These are phyloP conservation scores for Hermaeophaga mercurialis DNA, from an alignment of 2,888 invertebrate genomes.

Conservation along the genomic window DNA sequence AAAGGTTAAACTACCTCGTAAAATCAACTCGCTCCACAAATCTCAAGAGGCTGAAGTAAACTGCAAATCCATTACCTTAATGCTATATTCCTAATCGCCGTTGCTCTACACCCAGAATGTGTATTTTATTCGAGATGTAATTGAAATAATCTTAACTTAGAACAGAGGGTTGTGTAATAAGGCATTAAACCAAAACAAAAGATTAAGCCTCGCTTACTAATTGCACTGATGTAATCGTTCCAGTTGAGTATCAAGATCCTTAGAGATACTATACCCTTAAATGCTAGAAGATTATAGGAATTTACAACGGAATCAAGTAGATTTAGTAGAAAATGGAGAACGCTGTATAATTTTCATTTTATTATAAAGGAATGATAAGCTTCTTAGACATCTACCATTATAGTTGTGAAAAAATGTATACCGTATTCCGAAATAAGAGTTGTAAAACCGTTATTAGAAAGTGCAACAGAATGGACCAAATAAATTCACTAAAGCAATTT, in stretches of 20 bases:
- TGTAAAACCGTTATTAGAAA: no score
- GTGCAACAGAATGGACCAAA: no score
- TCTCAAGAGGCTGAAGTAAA: neutral
- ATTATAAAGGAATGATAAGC: no score
- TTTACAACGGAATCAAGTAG: no score
- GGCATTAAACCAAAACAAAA: constrained; percentile 13
- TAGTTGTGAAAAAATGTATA: no score
- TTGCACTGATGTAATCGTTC: neutral
- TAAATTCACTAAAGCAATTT: no score
- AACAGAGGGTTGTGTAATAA: neutral
- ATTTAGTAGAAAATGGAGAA: no score
- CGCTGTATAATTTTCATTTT: no score
- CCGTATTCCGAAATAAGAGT: no score
- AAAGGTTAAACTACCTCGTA: no score
- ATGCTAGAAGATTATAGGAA: neutral
- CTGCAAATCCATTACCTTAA: constrained; percentile 1
- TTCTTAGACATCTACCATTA: no score
- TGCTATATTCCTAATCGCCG: neutral
- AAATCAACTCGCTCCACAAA: neutral
- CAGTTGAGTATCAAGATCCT: neutral
- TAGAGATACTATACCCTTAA: neutral
- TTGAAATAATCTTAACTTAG: constrained; percentile 2
- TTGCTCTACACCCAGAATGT: neutral
- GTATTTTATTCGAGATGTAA: neutral
- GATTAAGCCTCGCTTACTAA: constrained; percentile 13